Evolutionary conservation across 2,797 vertebrate genomes (phyloP).

Genomic region (Champsocephalus gunnari): DNA sequence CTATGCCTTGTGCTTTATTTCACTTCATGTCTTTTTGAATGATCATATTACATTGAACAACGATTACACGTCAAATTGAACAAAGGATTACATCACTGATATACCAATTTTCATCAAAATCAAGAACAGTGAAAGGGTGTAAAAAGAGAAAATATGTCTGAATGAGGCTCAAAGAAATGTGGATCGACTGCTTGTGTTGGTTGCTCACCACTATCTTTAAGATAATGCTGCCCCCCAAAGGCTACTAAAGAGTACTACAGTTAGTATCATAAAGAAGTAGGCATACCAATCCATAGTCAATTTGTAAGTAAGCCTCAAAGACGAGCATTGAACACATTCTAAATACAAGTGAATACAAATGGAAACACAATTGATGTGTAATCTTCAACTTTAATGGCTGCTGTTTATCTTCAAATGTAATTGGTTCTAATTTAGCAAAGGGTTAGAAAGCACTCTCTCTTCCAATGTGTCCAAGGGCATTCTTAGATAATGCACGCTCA

Average conservation of each 20-base stretch:
- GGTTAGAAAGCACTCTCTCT: not conserved
- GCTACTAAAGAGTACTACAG: not conserved
- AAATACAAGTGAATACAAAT: not conserved
- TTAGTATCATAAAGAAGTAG: not conserved
- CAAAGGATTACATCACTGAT: not conserved
- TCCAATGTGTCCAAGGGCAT: not conserved
- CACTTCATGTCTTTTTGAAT: constrained; percentile 8
- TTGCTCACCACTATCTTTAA: not conserved
- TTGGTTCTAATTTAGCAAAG: not conserved
- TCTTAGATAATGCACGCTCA: constrained; percentile 26
- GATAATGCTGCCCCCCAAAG: constrained; percentile 54
- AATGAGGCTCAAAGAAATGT: not conserved
- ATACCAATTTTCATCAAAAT: not conserved
- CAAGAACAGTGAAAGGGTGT: not conserved
- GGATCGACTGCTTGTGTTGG: not conserved
- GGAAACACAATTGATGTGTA: not conserved
- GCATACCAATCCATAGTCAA: not conserved
- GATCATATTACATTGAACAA: constrained; percentile 1
- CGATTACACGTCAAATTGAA: not conserved
- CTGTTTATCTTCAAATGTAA: not conserved
- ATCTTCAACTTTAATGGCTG: not conserved
- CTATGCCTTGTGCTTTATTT: constrained; percentile 54
- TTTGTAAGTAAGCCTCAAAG: not conserved
- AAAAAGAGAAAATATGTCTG: not conserved
- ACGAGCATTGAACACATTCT: not conserved